phyloP scores from a whole-genome alignment of 2,888 invertebrate species.

The Eupithecia insigniata region DNA sequence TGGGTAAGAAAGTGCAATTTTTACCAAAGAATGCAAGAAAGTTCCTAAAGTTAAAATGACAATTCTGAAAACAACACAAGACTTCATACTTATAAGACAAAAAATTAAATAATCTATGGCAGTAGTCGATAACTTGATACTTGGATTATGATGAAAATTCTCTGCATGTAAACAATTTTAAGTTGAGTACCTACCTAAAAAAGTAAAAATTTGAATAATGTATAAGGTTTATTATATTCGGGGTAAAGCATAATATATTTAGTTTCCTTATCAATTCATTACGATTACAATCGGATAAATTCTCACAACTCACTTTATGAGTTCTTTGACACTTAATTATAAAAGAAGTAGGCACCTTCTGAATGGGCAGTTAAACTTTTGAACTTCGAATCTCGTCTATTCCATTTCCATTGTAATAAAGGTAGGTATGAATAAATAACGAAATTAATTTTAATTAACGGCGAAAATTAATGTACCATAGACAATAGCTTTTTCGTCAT shows the following conservation, averaged over 20 bases:
- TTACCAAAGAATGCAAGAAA: too few relatives aligned
- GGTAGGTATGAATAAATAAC: constrained; percentile 31
- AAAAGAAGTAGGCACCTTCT: constrained; percentile 42
- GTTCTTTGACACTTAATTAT: constrained; percentile 47
- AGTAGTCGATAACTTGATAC: too few relatives aligned
- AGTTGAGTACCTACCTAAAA: not conserved
- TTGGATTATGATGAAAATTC: too few relatives aligned
- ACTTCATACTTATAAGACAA: too few relatives aligned
- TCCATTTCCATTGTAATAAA: constrained; percentile 43
- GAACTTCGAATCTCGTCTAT: constrained; percentile 44
- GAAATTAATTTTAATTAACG: constrained; percentile 41
- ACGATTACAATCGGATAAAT: constrained; percentile 42
- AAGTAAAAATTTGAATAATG: not conserved
- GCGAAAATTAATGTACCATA: constrained; percentile 33
- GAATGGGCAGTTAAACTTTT: constrained; percentile 48
- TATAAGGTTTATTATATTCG: constrained; percentile 1
- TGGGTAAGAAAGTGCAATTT: too few relatives aligned
- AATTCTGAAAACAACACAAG: too few relatives aligned
- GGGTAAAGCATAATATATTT: constrained; percentile 14
- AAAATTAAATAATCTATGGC: too few relatives aligned
- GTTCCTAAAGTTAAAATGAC: too few relatives aligned
- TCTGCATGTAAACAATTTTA: too few relatives aligned
- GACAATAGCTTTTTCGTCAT: constrained; percentile 30
- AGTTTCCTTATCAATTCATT: constrained; percentile 31
- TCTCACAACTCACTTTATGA: constrained; percentile 44